phyloP scores from a whole-genome alignment of 2,888 invertebrate species.

The Nemotelus nigrinus region DNA sequence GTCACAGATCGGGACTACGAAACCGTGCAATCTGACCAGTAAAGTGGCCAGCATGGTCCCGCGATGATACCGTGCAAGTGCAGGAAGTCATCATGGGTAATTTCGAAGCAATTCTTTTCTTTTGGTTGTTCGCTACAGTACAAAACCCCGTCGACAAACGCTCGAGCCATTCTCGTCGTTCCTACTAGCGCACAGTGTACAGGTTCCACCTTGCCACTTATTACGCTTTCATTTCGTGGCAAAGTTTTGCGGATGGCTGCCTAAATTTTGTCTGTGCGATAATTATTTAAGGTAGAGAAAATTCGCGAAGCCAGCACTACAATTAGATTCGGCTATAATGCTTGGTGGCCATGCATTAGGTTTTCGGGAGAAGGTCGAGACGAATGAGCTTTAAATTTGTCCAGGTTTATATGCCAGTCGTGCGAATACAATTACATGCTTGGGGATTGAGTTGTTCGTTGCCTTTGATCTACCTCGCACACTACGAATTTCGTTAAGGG shows the following conservation, averaged over 20 bases:
- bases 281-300: conserved; percentile 26
- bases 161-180: no score
- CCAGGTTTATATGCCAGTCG: neutral
- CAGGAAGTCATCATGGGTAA: conserved; percentile 50
- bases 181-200: neutral
- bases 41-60: neutral
- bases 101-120: conserved; percentile 41
- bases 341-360: no score
- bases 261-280: conserved; percentile 36
- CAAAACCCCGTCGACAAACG: no score
- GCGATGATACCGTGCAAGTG: conserved; percentile 44
- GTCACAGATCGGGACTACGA: conserved; percentile 45
- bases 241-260: conserved; percentile 19
- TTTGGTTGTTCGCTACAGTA: no score
- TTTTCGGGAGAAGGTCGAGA: no score
- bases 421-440: neutral
- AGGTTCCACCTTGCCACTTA: conserved; percentile 5
- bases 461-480: no score
- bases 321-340: conserved; percentile 12
- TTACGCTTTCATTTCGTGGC: conserved; percentile 5
- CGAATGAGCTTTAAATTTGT: no score
- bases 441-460: neutral
- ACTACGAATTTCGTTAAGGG: no score
- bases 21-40: conserved; percentile 8
- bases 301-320: conserved; percentile 1